These are phyloP conservation scores for Ahaetulla prasina DNA, from an alignment of 2,113 vertebrate species.

Conservation along the genomic window DNA sequence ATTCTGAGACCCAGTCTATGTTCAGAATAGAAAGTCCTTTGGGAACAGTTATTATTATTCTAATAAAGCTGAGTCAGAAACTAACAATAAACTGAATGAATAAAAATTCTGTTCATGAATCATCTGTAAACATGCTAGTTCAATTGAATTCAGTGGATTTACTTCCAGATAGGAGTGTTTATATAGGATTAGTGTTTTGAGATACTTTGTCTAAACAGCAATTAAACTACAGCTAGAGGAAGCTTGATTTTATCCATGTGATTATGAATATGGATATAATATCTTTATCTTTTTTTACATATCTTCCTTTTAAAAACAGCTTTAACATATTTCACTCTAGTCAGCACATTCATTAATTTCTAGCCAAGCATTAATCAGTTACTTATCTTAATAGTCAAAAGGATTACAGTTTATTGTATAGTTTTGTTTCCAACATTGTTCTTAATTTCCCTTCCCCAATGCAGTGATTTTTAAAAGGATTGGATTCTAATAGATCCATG, in stretches of 20 bases:
- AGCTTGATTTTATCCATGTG: not conserved
- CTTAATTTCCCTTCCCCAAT: constrained; percentile 16
- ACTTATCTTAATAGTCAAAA: constrained; percentile 43
- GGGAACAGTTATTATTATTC: not conserved
- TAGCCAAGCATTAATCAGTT: constrained; percentile 10
- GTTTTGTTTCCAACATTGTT: constrained; percentile 27
- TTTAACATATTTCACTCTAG: constrained; percentile 18
- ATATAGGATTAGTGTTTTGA: not conserved
- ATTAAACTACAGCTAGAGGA: not conserved
- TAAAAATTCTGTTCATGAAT: not conserved
- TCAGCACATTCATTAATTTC: not conserved
- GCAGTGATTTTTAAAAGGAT: constrained; percentile 35
- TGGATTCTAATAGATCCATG: not conserved
- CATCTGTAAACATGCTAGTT: not conserved
- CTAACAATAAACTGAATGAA: not conserved
- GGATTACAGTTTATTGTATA: constrained; percentile 43
- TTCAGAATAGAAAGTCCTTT: not conserved
- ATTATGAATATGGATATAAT: not conserved
- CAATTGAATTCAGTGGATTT: not conserved
- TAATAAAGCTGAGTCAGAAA: not conserved
- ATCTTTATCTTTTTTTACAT: not conserved
- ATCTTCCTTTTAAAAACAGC: constrained; percentile 10
- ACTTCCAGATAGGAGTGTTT: not conserved
- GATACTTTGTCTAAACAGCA: not conserved
- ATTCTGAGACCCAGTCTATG: not conserved